A percentile compares a stretch with the other conserved stretches of the same genome.
Evolutionary conservation across 2,113 vertebrate species (phyloP).

Genomic region (Argyrosomus japonicus): DNA sequence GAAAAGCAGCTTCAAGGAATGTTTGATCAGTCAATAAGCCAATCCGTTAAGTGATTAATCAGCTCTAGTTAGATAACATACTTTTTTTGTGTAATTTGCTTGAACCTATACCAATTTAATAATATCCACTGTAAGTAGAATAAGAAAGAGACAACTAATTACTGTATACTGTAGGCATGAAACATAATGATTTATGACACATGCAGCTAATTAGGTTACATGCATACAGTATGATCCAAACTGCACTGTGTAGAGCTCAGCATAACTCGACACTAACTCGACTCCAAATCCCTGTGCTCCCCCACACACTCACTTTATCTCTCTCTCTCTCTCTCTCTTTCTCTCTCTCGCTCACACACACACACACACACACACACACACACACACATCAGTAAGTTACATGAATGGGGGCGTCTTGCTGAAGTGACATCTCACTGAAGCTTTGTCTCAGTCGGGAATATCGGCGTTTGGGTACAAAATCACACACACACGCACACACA

Average conservation of each 20-base stretch:
- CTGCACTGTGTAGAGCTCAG: conserved; percentile 25
- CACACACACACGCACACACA: conserved; percentile 9
- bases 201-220: conserved; percentile 68
- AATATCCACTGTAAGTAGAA: not conserved
- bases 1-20: not conserved
- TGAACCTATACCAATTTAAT: not conserved
- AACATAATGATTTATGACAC: conserved; percentile 65
- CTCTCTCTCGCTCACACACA: not conserved
- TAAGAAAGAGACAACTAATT: not conserved
- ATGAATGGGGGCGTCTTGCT: conserved; percentile 52
- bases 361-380: conserved; percentile 15
- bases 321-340: not conserved
- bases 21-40: not conserved
- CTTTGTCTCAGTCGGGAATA: conserved; percentile 50
- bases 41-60: not conserved
- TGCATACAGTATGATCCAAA: conserved; percentile 49
- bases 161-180: conserved; percentile 28
- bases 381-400: conserved; percentile 41
- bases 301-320: conserved; percentile 36
- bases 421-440: conserved; percentile 68
- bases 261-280: conserved; percentile 36
- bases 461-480: conserved; percentile 20
- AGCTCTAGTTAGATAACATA: not conserved
- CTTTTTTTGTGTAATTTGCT: not conserved
- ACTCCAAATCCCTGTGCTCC: conserved; percentile 46